Base-by-base conservation (phyloP, 2,888 invertebrate genomes). In the Rosalia funebris region DNA sequence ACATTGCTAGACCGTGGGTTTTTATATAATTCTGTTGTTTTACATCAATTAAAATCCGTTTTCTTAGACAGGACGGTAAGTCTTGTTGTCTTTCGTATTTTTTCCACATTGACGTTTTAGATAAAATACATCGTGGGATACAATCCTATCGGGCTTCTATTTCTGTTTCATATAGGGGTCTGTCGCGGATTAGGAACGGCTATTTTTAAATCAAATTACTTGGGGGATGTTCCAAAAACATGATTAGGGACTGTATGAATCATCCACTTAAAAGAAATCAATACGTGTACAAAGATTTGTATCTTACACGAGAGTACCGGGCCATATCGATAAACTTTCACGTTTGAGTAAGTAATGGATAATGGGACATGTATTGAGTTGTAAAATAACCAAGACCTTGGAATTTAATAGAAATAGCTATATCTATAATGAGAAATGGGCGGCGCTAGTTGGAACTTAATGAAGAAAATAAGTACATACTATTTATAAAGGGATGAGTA, bases 381-480 rank as follows among this genome's bases (percentile, higher is more conserved):
- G n/a, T 25, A 50, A 50, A 50, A 50, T 25, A 39, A 34, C 34
- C 34, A 47, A 50, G 50, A 20, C 50, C 50, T 50, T 50, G 50
- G 39, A 39, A 39, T 39, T 14, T 50, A 48, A 48, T 50, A 39
- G 39, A 25, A 50, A 25, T 50, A 39, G 39, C 25, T 50, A 25
- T 5, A 25, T 50, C n/a, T 50, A 19, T 50, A 34, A 25, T 50
- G 15, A 2, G 5, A 39, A 9, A 39, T 50, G 50, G 50, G 50
- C 50, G 25, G 25, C 7, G 39, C 36, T 48, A 37, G 36, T 37
- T 46, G 34, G 11, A 32, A 2, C 17, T 19, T 37, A 39, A 19
- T 39, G 19, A 39, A 39, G 20, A 20, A 36, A 50, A 25, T 7
- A 25, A 25, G 25, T 3, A 25, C 25, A 3, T 25, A 25, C 4